Conservation (phyloP, 1,140 invertebrate genomes). For the Elymnias hypermnestra region DNA sequence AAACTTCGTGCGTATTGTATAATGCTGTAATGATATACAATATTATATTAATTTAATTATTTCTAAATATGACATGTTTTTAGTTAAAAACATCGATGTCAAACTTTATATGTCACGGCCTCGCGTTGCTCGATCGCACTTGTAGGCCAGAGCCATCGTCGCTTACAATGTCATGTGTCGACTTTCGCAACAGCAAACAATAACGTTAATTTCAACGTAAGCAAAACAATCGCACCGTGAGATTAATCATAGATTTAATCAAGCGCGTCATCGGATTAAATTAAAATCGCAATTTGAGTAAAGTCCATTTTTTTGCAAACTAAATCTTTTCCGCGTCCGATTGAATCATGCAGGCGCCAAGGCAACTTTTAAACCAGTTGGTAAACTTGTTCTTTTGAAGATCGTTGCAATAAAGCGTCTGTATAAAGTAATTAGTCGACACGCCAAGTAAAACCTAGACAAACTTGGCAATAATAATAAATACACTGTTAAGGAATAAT, state of each 20-base stretch:
- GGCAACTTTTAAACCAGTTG: slow-evolving; percentile 30
- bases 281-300: slow-evolving; percentile 15
- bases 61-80: neutral
- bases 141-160: slow-evolving; percentile 67
- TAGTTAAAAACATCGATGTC: slow-evolving; percentile 48
- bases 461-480: too few species aligned
- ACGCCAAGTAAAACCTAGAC: neutral
- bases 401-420: slow-evolving; percentile 6
- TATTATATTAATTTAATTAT: too few species aligned
- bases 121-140: slow-evolving; percentile 64
- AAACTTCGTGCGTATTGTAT: too few species aligned
- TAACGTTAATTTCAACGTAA: slow-evolving; percentile 35
- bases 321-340: slow-evolving; percentile 20
- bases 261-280: slow-evolving; percentile 2
- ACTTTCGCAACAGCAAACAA: slow-evolving; percentile 60
- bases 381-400: slow-evolving; percentile 42
- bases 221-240: slow-evolving; percentile 9
- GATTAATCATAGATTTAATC: slow-evolving; percentile 24
- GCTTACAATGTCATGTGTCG: slow-evolving; percentile 72
- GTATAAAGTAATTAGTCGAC: too few species aligned
- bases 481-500: too few species aligned
- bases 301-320: slow-evolving; percentile 16
- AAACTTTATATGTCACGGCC: slow-evolving; percentile 72
- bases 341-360: slow-evolving; percentile 24
- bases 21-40: too few species aligned